Base-by-base conservation (phyloP, 2,888 invertebrate genomes). In the Melanostoma scalare region DNA sequence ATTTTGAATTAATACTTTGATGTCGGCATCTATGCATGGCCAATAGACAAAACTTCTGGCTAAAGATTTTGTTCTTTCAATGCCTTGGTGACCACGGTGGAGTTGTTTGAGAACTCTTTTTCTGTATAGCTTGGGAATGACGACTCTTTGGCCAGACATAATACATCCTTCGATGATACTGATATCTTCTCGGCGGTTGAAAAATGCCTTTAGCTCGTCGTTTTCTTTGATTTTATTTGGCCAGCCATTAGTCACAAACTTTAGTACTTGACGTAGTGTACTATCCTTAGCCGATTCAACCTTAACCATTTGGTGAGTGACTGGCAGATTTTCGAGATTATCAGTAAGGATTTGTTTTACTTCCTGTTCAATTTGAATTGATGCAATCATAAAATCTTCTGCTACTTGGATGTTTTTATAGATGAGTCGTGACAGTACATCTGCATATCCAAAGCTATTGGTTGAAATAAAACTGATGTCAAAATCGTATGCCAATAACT, bases 21-120 rank as follows among this genome's bases (percentile, higher is more conserved):
- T 88, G 30, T 89, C 87, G 2, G 69, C 33, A 67, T 89, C 87
- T 10, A 89, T 79, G 6, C 69, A 77, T 8, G 88, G 88, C 88
- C 87, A 88, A 85, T 85, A 89, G 73, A 89, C 87, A 73, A 86
- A 86, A 35, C 86, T 82, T 63, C 87, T 78, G 4, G 87, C 88
- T 9, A 88, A 56, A n/a, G 86, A 71, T 82, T 89, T 89, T 87
- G 67, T 87, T 81, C 46, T 86, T n/a, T 86, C 86, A 1, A 88
- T 85, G 4, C 87, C 88, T 6, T 85, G 85, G 63, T 89, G 88
- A 8, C 86, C 68, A 6, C 56, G 65, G 72, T 88, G 88, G 6
- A 89, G 71, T 72, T 86, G 76, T 40, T 78, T 77, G 36, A 87
- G 58, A 10, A 88, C 61, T 38, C 85, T 31, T 61, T 81, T 84